These are phyloP conservation scores for Drosophila pseudotakahashii DNA, from an alignment of 2,888 invertebrate genomes.

Conservation along the genomic window DNA sequence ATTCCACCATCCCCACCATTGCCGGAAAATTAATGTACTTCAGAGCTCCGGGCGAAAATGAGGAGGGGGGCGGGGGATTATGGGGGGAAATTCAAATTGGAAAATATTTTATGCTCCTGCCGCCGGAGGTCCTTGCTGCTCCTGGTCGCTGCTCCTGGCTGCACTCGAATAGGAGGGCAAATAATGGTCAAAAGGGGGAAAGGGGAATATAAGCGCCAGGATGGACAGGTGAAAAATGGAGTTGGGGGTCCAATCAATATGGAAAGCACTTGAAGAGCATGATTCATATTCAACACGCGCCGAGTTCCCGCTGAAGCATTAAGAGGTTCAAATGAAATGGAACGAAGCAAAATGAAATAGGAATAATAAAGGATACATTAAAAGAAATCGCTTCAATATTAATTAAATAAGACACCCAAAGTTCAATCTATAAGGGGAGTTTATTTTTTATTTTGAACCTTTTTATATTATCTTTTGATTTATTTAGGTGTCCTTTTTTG, in stretches of 20 bases:
- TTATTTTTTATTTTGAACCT: too few species aligned
- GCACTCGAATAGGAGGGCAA: conserved; percentile 12
- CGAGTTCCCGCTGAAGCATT: conserved; percentile 46
- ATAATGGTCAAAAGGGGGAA: conserved; percentile 18
- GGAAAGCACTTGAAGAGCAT: conserved; percentile 59
- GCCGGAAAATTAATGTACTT: conserved; percentile 16
- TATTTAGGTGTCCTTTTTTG: too few species aligned
- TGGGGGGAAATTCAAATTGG: conserved; percentile 51
- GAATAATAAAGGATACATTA: conserved; percentile 2
- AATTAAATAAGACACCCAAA: background rate
- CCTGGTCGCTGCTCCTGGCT: background rate
- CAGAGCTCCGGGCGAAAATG: background rate
- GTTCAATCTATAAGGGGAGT: too few species aligned
- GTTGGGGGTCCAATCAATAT: conserved; percentile 65
- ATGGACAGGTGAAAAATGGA: conserved; percentile 24
- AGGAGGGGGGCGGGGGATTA: background rate
- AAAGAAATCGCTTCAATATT: background rate
- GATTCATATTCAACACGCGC: conserved; percentile 74
- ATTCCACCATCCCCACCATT: conserved; percentile 1
- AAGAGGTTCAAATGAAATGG: conserved; percentile 59
- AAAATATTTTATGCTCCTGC: conserved; percentile 38
- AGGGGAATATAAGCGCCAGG: conserved; percentile 15
- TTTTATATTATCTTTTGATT: too few species aligned
- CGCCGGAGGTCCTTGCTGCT: background rate
- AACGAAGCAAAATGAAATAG: conserved; percentile 62